phyloP scores from a whole-genome alignment of 2,797 vertebrate genomes.

The Parauchenoglanis punctatus region DNA sequence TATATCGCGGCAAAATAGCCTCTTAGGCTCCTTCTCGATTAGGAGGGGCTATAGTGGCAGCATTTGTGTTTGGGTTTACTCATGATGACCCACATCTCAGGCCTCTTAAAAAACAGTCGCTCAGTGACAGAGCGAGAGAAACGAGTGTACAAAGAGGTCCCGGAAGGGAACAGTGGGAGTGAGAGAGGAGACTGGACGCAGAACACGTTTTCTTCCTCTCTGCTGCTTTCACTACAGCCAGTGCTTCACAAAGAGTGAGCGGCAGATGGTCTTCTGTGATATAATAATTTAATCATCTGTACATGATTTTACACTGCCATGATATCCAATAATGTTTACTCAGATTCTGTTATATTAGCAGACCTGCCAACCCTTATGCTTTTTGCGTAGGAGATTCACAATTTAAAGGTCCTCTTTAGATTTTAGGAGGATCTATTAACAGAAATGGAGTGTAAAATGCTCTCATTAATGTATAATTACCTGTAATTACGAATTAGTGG shows the following conservation, averaged over 20 bases:
- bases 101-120: conserved; percentile 26
- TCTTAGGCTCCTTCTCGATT: conserved; percentile 48
- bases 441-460: no score
- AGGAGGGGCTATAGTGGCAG: conserved; percentile 30
- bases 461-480: no score
- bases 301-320: background rate
- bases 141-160: background rate
- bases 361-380: background rate
- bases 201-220: conserved; percentile 1
- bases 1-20: conserved; percentile 61
- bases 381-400: background rate
- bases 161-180: conserved; percentile 4
- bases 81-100: conserved; percentile 52
- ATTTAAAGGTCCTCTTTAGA: background rate
- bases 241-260: background rate
- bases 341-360: background rate
- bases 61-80: conserved; percentile 12
- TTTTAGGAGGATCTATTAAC: no score
- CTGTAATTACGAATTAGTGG: no score
- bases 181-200: background rate
- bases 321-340: background rate
- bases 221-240: background rate
- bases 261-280: no score
- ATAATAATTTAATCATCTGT: background rate
- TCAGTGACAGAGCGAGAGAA: conserved; percentile 22